A percentile compares a stretch with the other conserved stretches of the same genome.
Conservation (phyloP, 2,113 vertebrate species). For the Pseudorhombus dupliciocellatus region DNA sequence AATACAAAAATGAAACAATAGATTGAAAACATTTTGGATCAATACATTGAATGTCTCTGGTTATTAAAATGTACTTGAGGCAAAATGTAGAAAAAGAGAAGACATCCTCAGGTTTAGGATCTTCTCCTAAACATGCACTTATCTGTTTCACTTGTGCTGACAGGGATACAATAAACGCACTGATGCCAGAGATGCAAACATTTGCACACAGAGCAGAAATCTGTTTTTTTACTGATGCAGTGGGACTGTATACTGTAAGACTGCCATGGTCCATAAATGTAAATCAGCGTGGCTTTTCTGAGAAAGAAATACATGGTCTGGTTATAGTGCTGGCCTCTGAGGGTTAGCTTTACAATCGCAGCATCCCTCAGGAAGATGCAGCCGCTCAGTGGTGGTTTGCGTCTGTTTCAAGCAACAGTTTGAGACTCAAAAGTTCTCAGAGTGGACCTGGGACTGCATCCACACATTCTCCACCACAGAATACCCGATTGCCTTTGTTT, state of each 20-base stretch:
- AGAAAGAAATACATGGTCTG: constrained; percentile 61
- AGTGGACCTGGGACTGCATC: constrained; percentile 18
- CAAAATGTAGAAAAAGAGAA: not conserved
- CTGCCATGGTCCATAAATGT: constrained; percentile 74
- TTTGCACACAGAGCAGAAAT: constrained; percentile 57
- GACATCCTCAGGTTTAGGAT: not conserved
- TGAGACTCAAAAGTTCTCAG: constrained; percentile 60
- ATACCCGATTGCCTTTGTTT: constrained; percentile 30
- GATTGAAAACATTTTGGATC: too few relatives aligned
- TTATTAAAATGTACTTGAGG: not conserved
- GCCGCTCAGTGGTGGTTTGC: constrained; percentile 27
- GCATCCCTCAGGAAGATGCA: constrained; percentile 60
- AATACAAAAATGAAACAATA: too few relatives aligned
- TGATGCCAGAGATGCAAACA: constrained; percentile 28
- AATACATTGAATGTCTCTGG: too few relatives aligned
- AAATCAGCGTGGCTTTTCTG: constrained; percentile 73
- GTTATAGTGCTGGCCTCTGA: constrained; percentile 61
- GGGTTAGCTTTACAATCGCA: constrained; percentile 39
- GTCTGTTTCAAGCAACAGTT: not conserved
- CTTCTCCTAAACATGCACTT: constrained; percentile 6
- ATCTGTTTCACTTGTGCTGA: constrained; percentile 35
- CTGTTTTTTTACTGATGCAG: constrained; percentile 70
- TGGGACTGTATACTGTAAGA: constrained; percentile 65
- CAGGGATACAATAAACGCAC: constrained; percentile 32
- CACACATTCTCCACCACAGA: constrained; percentile 1